Base-by-base conservation (phyloP, 2,888 invertebrate genomes). In the Tolmerus cingulatus region DNA sequence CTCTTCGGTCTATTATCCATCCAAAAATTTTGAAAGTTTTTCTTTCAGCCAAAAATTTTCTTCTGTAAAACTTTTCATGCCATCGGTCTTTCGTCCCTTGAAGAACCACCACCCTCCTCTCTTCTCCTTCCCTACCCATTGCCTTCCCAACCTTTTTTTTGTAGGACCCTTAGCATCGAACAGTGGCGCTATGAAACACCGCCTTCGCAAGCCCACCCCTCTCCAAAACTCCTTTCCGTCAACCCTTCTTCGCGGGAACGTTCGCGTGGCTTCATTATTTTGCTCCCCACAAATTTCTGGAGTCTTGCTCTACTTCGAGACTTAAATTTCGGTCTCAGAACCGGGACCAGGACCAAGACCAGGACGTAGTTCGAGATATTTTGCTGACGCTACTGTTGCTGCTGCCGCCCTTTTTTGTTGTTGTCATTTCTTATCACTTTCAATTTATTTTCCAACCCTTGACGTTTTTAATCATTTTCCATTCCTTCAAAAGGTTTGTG, bases 351-450 rank as follows among this genome's bases (percentile, higher is more conserved):
- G 55, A 27, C 23, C 27, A 2, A 19, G 5, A n/a, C 66, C 66
- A 8, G 57, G 34, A 27, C 12, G 14, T 27, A 4, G 76, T 27
- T 12, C 40, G 40, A 12, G 34, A 30, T n/a, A 34, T 16, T 76
- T 27, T 27, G 5, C 34, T 34, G 34, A 0, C 34, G 5, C 27
- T 74, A 5, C 7, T 76, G 66, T 14, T 66, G 27, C 12, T 66
- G 9, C 12, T 66, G 66, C 12, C 19, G 66, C 27, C 27, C 12
- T 12, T 34, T 16, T 74, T 85, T 74, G 85, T 85, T 85, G 85
- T 85, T 85, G 85, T 85, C 85, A 85, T 85, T 85, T 85, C 85
- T 85, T 85, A 85, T 85, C 85, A 85, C 74, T 85, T 85, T 85
- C 85, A 85, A 85, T 85, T 85, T 85, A 85, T 85, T 85, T 85